Evolutionary conservation across 2,888 invertebrate genomes (phyloP).

Genomic region (Kuschelorhynchus macadamiae): DNA sequence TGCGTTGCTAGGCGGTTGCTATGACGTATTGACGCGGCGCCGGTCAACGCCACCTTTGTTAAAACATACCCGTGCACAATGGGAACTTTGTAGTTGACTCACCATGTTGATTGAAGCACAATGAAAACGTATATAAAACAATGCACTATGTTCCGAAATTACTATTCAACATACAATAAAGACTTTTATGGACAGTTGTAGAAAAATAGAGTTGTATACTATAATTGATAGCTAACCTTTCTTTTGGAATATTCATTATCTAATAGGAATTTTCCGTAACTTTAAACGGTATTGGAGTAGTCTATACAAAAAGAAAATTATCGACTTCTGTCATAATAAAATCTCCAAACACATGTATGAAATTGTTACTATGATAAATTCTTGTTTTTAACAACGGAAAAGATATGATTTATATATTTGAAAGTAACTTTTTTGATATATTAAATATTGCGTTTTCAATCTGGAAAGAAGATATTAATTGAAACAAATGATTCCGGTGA

Average conservation of each 20-base stretch:
- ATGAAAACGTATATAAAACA: too few species aligned
- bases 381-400: not conserved
- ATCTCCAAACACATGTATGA: not conserved
- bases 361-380: not conserved
- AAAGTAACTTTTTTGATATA: not conserved
- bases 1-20: too few species aligned
- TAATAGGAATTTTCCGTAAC: not conserved
- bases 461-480: not conserved
- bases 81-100: too few species aligned
- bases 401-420: not conserved
- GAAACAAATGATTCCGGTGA: not conserved
- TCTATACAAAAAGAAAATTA: not conserved
- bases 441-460: not conserved
- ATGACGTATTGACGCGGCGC: too few species aligned
- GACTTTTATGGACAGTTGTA: too few species aligned
- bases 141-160: too few species aligned
- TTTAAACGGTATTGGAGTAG: not conserved
- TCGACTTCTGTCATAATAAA: constrained; percentile 1
- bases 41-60: too few species aligned
- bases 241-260: not conserved
- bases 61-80: too few species aligned
- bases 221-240: constrained; percentile 1
- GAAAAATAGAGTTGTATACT: not conserved
- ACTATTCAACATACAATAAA: too few species aligned
- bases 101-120: too few species aligned